Conservation (phyloP, 2,113 vertebrate genomes). For the Percopsis transmontana region DNA sequence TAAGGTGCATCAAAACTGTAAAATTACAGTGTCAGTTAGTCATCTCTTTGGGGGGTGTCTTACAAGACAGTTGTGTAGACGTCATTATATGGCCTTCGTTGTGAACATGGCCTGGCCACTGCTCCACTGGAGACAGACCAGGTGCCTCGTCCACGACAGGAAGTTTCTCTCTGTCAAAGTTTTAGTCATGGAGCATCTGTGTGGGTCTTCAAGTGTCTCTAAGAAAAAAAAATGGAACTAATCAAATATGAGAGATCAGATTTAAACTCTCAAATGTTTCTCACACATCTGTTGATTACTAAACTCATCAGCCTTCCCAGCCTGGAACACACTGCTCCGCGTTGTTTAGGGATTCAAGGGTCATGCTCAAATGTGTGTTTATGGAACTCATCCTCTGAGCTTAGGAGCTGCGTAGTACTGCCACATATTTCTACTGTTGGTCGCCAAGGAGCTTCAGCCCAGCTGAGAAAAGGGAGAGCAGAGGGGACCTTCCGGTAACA, state of each 20-base stretch:
- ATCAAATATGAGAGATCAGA: not conserved
- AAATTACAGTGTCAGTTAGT: no score
- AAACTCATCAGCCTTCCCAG: not conserved
- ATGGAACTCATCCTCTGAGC: not conserved
- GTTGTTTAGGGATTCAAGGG: slow-evolving; percentile 7
- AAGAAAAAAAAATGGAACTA: slow-evolving; percentile 36
- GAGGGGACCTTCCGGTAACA: no score
- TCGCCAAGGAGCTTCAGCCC: not conserved
- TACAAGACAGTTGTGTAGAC: no score
- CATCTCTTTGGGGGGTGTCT: no score
- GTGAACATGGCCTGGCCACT: no score
- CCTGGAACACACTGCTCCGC: slow-evolving; percentile 13
- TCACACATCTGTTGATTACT: slow-evolving; percentile 58
- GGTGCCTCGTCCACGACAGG: no score
- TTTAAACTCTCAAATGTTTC: slow-evolving; percentile 24
- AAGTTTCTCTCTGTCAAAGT: not conserved
- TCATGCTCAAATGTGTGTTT: not conserved
- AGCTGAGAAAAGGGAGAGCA: no score
- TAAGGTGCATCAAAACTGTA: no score
- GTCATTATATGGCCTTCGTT: no score
- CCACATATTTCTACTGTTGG: not conserved
- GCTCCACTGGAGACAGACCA: no score
- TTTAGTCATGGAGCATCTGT: slow-evolving; percentile 33
- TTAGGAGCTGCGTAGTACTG: slow-evolving; percentile 3
- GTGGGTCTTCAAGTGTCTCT: slow-evolving; percentile 24